Evolutionary conservation across 2,888 invertebrate species (phyloP).

Genomic region (Volucella bombylans): DNA sequence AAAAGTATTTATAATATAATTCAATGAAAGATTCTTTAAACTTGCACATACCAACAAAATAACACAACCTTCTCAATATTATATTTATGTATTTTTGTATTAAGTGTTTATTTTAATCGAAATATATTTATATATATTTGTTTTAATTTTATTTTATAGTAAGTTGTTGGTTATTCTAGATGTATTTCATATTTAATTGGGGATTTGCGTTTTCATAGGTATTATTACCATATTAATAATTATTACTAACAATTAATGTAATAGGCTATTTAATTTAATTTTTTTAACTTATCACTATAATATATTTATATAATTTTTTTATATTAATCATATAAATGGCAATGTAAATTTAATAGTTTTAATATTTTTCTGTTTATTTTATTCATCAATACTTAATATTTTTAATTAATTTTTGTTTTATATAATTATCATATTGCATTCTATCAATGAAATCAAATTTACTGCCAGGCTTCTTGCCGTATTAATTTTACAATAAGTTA

Average conservation of each 20-base stretch:
- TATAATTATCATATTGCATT: slow-evolving; percentile 42
- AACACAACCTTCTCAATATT: slow-evolving; percentile 35
- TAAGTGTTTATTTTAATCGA: slow-evolving; percentile 61
- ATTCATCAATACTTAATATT: slow-evolving; percentile 58
- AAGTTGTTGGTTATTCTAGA: slow-evolving; percentile 69
- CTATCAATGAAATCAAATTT: slow-evolving; percentile 63
- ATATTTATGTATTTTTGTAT: slow-evolving; percentile 66
- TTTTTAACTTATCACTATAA: slow-evolving; percentile 53
- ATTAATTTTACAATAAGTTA: slow-evolving; percentile 60
- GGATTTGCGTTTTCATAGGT: slow-evolving; percentile 45
- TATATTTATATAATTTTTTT: slow-evolving; percentile 55
- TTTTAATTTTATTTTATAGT: slow-evolving; percentile 48
- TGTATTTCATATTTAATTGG: slow-evolving; percentile 64
- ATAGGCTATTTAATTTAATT: slow-evolving; percentile 67
- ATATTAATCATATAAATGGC: slow-evolving; percentile 71
- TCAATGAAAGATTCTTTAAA: no score
- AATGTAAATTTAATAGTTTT: slow-evolving; percentile 73
- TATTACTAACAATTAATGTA: slow-evolving; percentile 71
- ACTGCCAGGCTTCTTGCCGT: slow-evolving; percentile 53
- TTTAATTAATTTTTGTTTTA: slow-evolving; percentile 46
- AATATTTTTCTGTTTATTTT: slow-evolving; percentile 40
- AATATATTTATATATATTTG: slow-evolving; percentile 38
- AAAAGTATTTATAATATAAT: no score
- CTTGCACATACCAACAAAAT: slow-evolving; percentile 12
- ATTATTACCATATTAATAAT: slow-evolving; percentile 64